Evolutionary conservation across 2,797 vertebrate species (phyloP), one percentile per base, ranked within the genome.

Genomic region (Arrhamphus sclerolepis): DNA sequence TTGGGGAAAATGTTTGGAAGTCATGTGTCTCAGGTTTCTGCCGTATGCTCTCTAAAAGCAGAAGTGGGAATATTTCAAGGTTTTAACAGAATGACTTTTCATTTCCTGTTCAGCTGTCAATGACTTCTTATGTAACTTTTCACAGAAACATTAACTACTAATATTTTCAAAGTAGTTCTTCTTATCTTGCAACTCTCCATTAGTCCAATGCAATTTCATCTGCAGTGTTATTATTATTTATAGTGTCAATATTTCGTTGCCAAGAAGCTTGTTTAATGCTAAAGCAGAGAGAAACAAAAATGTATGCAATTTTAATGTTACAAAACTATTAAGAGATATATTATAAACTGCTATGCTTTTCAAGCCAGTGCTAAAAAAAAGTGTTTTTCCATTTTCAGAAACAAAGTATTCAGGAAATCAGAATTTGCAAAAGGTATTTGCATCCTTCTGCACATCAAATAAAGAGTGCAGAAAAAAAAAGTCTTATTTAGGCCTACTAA

Each of bases 101-200:
- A 87, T 77, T 92, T 94, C 93, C 93, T 93, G 92, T 92, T 91
- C 90, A 90, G 87, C 88, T 92, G 86, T 82, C 81, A 66, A 78
- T 77, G 79, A 69, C 72, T 75, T 69, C 66, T 56, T 77, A 62
- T 70, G 85, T 75, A 77, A 65, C 56, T 82, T 83, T 77, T 83
- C 77, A 34, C 83, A 84, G 86, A 83, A 88, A 78, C 75, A 71
- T 77, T 55, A 41, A 75, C 46, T 72, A 71, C 66, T 80, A 81
- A 71, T 71, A 64, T 80, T 58, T 67, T 75, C 41, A 69, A 56
- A 70, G 66, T 19, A 49, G 72, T 80, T 88, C 79, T 81, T 83
- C 76, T 60, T 47, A 11, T 7, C 0, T 2, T 34, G 17, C 24
- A 34, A 71, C 56, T n/a, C 1, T 63, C 46, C 59, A 44, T 68